phyloP scores from a whole-genome alignment of 2,113 vertebrate genomes.

The Sceloporus tristichus region DNA sequence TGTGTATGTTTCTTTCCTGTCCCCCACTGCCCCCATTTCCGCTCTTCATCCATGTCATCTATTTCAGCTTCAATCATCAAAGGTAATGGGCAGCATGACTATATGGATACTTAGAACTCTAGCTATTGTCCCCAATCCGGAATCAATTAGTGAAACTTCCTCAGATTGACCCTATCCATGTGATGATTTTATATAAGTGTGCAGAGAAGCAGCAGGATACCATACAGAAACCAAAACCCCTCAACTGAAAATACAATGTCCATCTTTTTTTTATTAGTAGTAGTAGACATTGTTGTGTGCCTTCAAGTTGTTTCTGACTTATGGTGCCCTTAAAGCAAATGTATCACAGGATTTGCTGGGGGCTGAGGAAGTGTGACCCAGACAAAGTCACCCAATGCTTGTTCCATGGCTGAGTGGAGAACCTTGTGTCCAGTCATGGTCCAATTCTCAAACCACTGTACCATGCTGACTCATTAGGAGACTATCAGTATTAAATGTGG shows the following conservation, averaged over 20 bases:
- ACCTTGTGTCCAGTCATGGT: too few relatives aligned
- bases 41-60: background rate
- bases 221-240: background rate
- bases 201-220: background rate
- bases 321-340: too few relatives aligned
- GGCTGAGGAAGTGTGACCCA: too few relatives aligned
- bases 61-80: background rate
- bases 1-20: background rate
- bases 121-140: background rate
- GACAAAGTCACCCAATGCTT: too few relatives aligned
- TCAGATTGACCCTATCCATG: background rate
- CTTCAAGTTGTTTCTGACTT: too few relatives aligned
- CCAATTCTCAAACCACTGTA: too few relatives aligned
- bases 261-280: too few relatives aligned
- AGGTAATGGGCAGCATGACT: background rate
- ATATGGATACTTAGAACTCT: background rate
- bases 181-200: background rate
- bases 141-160: background rate
- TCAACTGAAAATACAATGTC: background rate
- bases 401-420: too few relatives aligned
- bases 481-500: background rate
- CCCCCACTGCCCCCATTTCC: background rate
- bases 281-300: too few relatives aligned
- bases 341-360: too few relatives aligned
- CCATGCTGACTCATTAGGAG: too few relatives aligned